phyloP scores from a whole-genome alignment of 2,797 vertebrate species.

The Lycodopsis pacificus region DNA sequence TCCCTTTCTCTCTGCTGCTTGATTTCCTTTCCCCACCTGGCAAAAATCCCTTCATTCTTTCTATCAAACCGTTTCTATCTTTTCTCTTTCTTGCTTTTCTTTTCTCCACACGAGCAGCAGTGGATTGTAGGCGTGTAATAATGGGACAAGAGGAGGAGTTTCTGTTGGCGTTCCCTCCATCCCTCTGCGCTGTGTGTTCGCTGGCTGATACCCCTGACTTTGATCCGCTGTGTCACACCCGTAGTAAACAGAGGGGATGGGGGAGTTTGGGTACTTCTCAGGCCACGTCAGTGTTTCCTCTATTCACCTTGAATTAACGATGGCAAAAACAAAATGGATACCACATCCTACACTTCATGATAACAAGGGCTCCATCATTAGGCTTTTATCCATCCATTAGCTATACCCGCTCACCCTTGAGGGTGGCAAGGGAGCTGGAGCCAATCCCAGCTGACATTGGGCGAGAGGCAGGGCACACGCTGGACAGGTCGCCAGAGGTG shows the following conservation, averaged over 20 bases:
- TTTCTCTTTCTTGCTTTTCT: not conserved
- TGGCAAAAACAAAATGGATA: not conserved
- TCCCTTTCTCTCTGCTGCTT: constrained; percentile 17
- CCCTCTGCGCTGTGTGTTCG: constrained; percentile 47
- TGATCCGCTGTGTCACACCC: constrained; percentile 66
- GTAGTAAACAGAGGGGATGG: constrained; percentile 50
- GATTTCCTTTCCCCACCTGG: constrained; percentile 24
- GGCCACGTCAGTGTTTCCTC: constrained; percentile 8
- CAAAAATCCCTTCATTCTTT: constrained; percentile 25
- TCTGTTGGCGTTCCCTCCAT: constrained; percentile 13
- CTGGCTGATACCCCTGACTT: constrained; percentile 61
- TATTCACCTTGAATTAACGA: constrained; percentile 9
- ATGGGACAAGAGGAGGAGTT: not conserved
- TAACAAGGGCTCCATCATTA: not conserved
- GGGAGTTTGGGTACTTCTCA: constrained; percentile 38
- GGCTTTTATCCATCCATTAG: not conserved
- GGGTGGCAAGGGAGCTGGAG: not conserved
- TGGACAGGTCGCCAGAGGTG: not conserved
- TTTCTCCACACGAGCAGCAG: constrained; percentile 19
- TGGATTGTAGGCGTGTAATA: constrained; percentile 30
- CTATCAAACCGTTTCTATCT: constrained; percentile 29
- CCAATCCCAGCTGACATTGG: not conserved
- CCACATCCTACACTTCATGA: not conserved
- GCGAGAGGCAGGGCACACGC: not conserved
- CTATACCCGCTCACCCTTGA: not conserved